These are phyloP conservation scores for Myiozetetes cayanensis DNA, from an alignment of 2,113 vertebrate genomes.

Conservation along the genomic window DNA sequence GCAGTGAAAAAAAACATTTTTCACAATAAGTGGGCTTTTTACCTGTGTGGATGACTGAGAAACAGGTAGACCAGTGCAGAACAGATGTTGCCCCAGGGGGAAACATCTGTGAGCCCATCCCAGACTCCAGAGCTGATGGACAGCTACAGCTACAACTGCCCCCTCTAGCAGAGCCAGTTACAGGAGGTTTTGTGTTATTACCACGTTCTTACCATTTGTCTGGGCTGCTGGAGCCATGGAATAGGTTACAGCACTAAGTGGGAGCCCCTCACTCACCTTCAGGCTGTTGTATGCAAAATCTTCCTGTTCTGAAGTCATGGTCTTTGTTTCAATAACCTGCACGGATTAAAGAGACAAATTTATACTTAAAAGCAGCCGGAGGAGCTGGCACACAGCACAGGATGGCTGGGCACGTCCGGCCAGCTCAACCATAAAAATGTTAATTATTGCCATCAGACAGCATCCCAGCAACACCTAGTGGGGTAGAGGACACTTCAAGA, in stretches of 20 bases:
- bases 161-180: background rate
- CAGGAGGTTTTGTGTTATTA: background rate
- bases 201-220: rapidly evolving
- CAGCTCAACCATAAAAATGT: background rate
- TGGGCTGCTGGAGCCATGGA: background rate
- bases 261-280: slow-evolving; percentile 81
- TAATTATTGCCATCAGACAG: background rate
- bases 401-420: rapidly evolving
- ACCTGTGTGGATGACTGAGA: background rate
- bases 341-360: background rate
- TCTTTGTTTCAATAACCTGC: slow-evolving; percentile 75
- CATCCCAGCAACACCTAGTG: background rate
- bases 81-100: background rate
- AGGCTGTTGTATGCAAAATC: slow-evolving; percentile 91
- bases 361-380: background rate
- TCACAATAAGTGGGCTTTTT: background rate
- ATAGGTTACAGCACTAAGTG: background rate
- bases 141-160: background rate
- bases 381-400: background rate
- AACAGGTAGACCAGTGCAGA: background rate
- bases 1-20: background rate
- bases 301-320: slow-evolving; percentile 70
- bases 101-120: background rate
- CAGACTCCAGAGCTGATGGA: background rate
- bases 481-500: background rate